Evolutionary conservation across 2,888 invertebrate species (phyloP).

Genomic region (Callinectes sapidus): DNA sequence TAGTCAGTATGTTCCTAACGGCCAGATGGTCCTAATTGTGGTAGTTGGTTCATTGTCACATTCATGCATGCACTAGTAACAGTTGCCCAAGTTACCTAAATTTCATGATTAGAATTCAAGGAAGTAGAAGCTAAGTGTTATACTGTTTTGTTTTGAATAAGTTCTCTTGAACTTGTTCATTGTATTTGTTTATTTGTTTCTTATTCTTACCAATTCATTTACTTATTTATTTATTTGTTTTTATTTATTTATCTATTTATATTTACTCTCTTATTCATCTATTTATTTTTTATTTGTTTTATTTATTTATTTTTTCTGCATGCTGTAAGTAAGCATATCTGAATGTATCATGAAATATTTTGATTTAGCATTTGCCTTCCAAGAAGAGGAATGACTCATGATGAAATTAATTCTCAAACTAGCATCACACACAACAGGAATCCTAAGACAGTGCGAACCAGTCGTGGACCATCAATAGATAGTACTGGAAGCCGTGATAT

Average conservation of each 20-base stretch:
- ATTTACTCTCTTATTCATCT: background rate
- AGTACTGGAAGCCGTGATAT: constrained; percentile 72
- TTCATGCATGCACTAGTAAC: background rate
- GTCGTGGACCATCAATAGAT: constrained; percentile 71
- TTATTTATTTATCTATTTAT: background rate
- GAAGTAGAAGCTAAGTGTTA: background rate
- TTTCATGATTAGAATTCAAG: background rate
- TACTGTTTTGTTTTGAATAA: background rate
- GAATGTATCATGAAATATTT: background rate
- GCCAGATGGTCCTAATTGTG: background rate
- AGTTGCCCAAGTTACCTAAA: background rate
- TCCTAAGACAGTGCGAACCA: constrained; percentile 65
- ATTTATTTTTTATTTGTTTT: background rate
- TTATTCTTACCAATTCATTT: background rate
- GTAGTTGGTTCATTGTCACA: background rate
- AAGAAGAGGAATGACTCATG: constrained; percentile 51
- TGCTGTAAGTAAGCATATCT: background rate
- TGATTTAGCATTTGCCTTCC: constrained; percentile 26
- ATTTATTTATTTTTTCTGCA: background rate
- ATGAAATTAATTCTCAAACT: constrained; percentile 54
- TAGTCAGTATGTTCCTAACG: background rate
- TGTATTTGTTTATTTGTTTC: background rate
- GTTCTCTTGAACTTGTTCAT: no score
- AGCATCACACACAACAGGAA: constrained; percentile 61
- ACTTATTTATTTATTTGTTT: background rate